Evolutionary conservation across 2,888 invertebrate species (phyloP).

Genomic region (Halictus ligatus): DNA sequence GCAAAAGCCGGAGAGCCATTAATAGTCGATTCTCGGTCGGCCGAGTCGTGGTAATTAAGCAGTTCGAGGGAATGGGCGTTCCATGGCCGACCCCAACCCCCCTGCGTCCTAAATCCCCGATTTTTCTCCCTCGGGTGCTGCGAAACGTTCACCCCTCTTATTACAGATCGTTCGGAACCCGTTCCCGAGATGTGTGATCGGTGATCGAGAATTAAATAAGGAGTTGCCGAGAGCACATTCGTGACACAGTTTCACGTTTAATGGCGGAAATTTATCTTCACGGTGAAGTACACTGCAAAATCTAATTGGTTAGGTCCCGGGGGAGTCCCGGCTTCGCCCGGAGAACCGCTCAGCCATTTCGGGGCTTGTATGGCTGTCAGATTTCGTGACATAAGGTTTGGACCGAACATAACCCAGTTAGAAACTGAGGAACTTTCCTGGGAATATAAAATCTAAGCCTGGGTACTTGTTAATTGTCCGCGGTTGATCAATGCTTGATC

Average conservation of each 20-base stretch:
- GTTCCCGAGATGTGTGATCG: background rate
- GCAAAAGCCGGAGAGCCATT: slow-evolving; percentile 31
- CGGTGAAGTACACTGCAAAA: background rate
- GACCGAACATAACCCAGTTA: background rate
- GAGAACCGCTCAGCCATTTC: background rate
- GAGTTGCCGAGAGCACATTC: background rate
- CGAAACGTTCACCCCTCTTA: background rate
- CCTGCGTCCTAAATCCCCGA: background rate
- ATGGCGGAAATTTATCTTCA: background rate
- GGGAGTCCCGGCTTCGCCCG: background rate
- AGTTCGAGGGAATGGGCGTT: background rate
- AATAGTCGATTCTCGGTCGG: slow-evolving; percentile 39
- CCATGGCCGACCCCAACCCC: background rate
- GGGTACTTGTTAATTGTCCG: too few species aligned
- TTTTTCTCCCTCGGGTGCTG: background rate
- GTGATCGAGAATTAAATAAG: background rate
- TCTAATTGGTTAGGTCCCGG: background rate
- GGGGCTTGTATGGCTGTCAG: background rate
- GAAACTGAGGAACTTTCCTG: background rate
- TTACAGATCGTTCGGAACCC: background rate
- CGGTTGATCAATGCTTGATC: too few species aligned
- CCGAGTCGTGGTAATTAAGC: slow-evolving; percentile 46
- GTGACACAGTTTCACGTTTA: background rate
- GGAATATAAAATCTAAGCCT: background rate
- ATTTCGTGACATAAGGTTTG: background rate